Conservation (phyloP, 2,888 invertebrate genomes). For the Drosophila melanosoma region DNA sequence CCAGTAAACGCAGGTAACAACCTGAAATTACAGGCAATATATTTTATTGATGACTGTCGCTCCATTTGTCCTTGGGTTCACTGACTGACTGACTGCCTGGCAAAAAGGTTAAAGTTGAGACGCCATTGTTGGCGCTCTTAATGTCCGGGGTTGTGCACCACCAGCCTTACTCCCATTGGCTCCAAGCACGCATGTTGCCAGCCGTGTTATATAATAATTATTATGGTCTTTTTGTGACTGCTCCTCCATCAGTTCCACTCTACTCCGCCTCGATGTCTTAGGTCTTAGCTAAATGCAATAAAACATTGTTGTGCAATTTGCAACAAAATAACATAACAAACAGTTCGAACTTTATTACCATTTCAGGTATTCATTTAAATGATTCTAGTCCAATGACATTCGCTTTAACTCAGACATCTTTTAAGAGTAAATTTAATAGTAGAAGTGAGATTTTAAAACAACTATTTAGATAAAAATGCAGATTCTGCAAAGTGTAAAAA, state of each 20-base stretch:
- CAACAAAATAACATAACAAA: constrained; percentile 27
- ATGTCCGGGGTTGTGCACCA: not conserved
- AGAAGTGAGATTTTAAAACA: too few species aligned
- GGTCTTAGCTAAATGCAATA: not conserved
- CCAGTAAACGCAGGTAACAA: not conserved
- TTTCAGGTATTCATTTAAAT: constrained; percentile 25
- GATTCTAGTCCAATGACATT: constrained; percentile 24
- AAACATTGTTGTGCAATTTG: constrained; percentile 1
- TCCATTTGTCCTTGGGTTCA: constrained; percentile 41
- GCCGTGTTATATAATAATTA: constrained; percentile 47
- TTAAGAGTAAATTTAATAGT: too few species aligned
- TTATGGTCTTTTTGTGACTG: constrained; percentile 39
- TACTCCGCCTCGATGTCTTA: constrained; percentile 4
- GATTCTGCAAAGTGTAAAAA: not conserved
- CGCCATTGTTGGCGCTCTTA: constrained; percentile 30
- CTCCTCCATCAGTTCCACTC: constrained; percentile 28
- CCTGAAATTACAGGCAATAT: constrained; percentile 56
- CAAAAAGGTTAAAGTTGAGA: constrained; percentile 65
- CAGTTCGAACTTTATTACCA: constrained; percentile 33
- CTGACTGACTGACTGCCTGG: constrained; percentile 6
- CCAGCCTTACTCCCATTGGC: not conserved
- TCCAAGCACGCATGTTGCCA: not conserved
- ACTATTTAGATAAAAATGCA: not conserved
- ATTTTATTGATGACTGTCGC: constrained; percentile 69
- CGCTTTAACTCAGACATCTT: not conserved